Evolutionary conservation across 2,888 invertebrate genomes (phyloP).

Genomic region (Timema cristinae): DNA sequence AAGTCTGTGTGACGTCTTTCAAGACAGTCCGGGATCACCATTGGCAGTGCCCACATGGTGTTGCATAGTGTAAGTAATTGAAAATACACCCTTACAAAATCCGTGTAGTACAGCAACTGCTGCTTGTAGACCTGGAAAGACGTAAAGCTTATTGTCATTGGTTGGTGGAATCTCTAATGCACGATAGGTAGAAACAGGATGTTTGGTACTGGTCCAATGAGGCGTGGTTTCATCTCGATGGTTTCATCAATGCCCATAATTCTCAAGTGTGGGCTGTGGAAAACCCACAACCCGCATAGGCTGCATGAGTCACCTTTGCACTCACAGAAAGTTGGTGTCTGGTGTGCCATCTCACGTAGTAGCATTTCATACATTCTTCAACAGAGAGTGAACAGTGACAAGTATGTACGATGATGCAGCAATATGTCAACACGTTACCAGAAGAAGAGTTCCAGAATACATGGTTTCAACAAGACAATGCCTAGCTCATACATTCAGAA

Average conservation of each 20-base stretch:
- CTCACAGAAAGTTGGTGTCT: slow-evolving; percentile 23
- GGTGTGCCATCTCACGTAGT: slow-evolving; percentile 20
- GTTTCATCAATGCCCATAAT: slow-evolving; percentile 9
- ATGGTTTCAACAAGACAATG: slow-evolving; percentile 8
- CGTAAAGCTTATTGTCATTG: slow-evolving; percentile 8
- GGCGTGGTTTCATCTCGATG: slow-evolving; percentile 9
- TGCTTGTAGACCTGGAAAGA: background rate
- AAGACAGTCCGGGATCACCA: background rate
- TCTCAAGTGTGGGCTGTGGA: background rate
- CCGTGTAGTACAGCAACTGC: slow-evolving; percentile 7
- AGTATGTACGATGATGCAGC: background rate
- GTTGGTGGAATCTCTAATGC: slow-evolving; percentile 12
- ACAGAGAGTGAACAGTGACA: background rate
- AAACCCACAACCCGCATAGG: slow-evolving; percentile 20
- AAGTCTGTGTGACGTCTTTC: background rate
- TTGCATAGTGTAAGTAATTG: background rate
- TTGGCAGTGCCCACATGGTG: background rate
- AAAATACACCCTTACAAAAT: background rate
- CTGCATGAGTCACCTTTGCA: slow-evolving; percentile 21
- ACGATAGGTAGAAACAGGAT: slow-evolving; percentile 10
- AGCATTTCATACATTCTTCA: slow-evolving; percentile 16
- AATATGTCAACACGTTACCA: background rate
- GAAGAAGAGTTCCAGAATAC: background rate
- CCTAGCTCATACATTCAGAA: background rate
- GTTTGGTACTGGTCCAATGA: slow-evolving; percentile 12